These are phyloP conservation scores for Sitobion miscanthi DNA, from an alignment of 1,140 invertebrate species.

Conservation along the genomic window DNA sequence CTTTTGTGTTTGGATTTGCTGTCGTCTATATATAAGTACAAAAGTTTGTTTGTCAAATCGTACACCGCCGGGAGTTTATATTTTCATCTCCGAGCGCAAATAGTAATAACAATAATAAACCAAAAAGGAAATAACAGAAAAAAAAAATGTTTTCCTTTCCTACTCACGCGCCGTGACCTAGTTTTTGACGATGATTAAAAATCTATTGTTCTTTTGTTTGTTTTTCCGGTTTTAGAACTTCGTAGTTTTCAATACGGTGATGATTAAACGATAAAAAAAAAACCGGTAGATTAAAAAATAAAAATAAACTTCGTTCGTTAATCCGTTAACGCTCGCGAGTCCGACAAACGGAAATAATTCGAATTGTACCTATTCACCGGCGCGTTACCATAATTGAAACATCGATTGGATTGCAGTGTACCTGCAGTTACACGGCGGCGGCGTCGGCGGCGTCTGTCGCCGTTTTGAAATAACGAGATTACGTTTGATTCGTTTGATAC, in stretches of 20 bases:
- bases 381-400: conserved; percentile 10
- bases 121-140: background rate
- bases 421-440: background rate
- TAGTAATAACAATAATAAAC: conserved; percentile 25
- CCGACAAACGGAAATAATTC: conserved; percentile 25
- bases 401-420: conserved; percentile 17
- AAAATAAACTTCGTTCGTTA: background rate
- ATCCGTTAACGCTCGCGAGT: background rate
- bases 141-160: conserved; percentile 22
- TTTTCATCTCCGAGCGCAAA: conserved; percentile 17
- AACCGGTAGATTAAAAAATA: background rate
- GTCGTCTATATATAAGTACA: background rate
- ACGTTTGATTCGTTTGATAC: background rate
- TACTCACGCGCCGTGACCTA: background rate
- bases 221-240: conserved; percentile 20
- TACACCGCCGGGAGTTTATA: background rate
- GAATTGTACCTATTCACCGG: background rate
- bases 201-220: conserved; percentile 53
- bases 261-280: conserved; percentile 43
- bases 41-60: conserved; percentile 18
- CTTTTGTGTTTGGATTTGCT: background rate
- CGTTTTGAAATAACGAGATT: background rate
- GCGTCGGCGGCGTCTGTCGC: background rate
- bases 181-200: conserved; percentile 51
- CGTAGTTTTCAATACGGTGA: conserved; percentile 14